Conservation (phyloP, 2,113 vertebrate genomes). For the Bubo blakistoni region DNA sequence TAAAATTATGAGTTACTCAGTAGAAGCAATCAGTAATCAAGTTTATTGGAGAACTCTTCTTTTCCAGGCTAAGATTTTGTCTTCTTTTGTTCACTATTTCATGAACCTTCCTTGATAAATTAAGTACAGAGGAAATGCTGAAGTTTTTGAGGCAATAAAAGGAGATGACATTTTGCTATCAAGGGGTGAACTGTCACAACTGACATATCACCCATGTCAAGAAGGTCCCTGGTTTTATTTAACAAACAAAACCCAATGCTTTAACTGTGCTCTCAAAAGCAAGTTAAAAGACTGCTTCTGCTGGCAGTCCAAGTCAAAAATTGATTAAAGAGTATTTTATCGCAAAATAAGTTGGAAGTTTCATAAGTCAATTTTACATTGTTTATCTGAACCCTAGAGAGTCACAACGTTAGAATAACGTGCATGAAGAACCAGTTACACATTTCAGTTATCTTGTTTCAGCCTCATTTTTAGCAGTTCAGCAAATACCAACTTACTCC, state of each 20-base stretch:
- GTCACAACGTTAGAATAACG: not conserved
- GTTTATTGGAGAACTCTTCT: not conserved
- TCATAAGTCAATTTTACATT: not conserved
- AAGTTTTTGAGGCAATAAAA: not conserved
- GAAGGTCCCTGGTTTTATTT: not conserved
- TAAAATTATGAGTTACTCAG: accelerated
- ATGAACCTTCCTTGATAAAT: not conserved
- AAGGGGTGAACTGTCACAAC: not conserved
- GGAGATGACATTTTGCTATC: not conserved
- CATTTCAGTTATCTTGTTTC: not conserved
- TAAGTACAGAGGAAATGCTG: not conserved
- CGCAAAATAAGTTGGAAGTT: not conserved
- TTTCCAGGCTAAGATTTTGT: not conserved
- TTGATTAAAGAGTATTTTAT: not conserved
- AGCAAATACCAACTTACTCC: not conserved
- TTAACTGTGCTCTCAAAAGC: not conserved
- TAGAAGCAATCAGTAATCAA: not conserved
- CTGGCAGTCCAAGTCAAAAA: not conserved
- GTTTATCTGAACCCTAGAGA: not conserved
- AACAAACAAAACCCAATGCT: not conserved
- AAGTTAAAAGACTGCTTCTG: not conserved
- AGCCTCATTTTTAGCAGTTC: not conserved
- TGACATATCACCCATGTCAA: not conserved
- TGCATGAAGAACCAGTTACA: not conserved
- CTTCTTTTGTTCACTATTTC: not conserved